phyloP scores from a whole-genome alignment of 1,140 invertebrate genomes.

The Orius laevigatus region DNA sequence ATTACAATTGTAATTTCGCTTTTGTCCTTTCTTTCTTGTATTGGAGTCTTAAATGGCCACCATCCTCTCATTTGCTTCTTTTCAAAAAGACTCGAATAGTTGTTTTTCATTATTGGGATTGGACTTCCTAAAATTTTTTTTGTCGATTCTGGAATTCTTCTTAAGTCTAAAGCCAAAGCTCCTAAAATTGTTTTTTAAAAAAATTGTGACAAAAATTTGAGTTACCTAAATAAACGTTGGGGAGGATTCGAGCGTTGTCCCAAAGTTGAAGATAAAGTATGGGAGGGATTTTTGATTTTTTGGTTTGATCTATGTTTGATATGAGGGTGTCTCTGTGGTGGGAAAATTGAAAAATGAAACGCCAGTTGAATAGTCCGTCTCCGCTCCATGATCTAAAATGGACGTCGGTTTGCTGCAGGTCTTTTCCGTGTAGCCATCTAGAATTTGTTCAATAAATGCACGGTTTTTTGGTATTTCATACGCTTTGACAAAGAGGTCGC shows the following conservation, averaged over 20 bases:
- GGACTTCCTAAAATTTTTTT: background rate
- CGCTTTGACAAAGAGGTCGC: conserved; percentile 78
- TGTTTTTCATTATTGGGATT: background rate
- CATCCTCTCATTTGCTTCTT: conserved; percentile 52
- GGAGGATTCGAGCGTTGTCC: conserved; percentile 61
- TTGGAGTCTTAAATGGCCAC: conserved; percentile 50
- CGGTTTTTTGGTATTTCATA: conserved; percentile 28
- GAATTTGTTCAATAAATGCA: background rate
- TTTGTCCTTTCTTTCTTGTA: conserved; percentile 23
- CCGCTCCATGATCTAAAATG: conserved; percentile 63
- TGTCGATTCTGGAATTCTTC: conserved; percentile 1
- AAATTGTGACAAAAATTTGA: background rate
- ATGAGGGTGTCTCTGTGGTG: conserved; percentile 63
- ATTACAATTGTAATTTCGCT: background rate
- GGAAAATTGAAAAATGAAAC: conserved; percentile 68
- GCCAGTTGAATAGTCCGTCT: conserved; percentile 80
- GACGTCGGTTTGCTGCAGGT: conserved; percentile 63
- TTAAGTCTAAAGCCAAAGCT: background rate
- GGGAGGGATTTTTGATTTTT: conserved; percentile 30
- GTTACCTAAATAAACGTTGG: conserved; percentile 63
- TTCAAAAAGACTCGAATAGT: conserved; percentile 50
- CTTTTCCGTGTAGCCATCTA: conserved; percentile 57
- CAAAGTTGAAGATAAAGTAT: conserved; percentile 32
- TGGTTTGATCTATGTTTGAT: conserved; percentile 32
- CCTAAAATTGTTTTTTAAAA: background rate